phyloP scores from a whole-genome alignment of 2,888 invertebrate genomes.

The Sphaerophoria taeniata region DNA sequence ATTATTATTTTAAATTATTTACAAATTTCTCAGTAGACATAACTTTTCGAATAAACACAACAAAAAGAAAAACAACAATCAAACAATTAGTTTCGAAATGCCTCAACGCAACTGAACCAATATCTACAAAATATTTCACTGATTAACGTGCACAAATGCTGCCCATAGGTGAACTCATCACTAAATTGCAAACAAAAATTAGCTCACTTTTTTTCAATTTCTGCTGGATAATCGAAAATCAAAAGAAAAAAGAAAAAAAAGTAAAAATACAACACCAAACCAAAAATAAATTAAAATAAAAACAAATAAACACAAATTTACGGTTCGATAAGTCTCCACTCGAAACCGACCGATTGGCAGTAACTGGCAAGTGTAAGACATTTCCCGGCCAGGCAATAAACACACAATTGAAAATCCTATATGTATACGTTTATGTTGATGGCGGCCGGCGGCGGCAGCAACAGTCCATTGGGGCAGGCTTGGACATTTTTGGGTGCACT shows the following conservation, averaged over 20 bases:
- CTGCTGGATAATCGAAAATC: conserved; percentile 42
- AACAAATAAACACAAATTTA: conserved; percentile 57
- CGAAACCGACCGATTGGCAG: no score
- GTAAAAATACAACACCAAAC: background rate
- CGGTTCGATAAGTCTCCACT: conserved; percentile 61
- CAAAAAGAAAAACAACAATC: no score
- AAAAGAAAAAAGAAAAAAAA: background rate
- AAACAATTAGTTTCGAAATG: no score
- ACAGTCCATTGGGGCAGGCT: conserved; percentile 64
- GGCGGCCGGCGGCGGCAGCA: conserved; percentile 25
- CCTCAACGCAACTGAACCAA: no score
- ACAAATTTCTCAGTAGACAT: no score
- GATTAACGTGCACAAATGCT: conserved; percentile 70
- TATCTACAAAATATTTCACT: conserved; percentile 45
- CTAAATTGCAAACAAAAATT: conserved; percentile 69
- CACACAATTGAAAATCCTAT: no score
- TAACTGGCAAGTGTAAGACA: no score
- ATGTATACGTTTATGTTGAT: conserved; percentile 15
- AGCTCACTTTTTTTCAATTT: conserved; percentile 66
- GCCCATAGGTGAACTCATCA: conserved; percentile 69
- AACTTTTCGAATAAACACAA: no score
- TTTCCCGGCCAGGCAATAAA: no score
- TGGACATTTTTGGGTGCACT: conserved; percentile 55
- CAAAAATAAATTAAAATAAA: conserved; percentile 22
- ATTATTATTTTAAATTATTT: no score